Evolutionary conservation across 2,113 vertebrate genomes (phyloP).

Genomic region (Micronycteris hirsuta): DNA sequence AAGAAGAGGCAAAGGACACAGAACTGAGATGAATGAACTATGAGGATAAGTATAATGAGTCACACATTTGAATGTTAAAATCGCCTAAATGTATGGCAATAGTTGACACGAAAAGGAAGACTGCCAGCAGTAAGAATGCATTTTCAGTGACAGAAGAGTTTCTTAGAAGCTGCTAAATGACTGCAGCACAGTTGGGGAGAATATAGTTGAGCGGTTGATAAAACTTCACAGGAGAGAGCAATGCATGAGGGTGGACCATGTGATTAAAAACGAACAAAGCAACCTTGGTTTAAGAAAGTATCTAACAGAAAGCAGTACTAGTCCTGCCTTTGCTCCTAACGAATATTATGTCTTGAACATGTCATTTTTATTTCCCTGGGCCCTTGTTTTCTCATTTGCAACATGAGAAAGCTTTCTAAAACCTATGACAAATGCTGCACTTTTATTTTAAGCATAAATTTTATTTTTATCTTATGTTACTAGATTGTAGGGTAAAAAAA

Average conservation of each 20-base stretch:
- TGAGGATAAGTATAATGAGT: background rate
- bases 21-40: background rate
- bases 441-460: conserved; percentile 23
- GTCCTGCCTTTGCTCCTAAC: background rate
- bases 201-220: background rate
- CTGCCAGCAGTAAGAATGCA: background rate
- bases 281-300: background rate
- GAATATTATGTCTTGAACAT: background rate
- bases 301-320: background rate
- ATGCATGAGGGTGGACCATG: background rate
- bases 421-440: background rate
- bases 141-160: background rate
- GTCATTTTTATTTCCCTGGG: background rate
- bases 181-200: background rate
- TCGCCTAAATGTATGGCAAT: background rate
- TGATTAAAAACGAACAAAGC: background rate
- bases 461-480: conserved; percentile 15
- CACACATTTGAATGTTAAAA: background rate
- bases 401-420: background rate
- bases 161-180: background rate
- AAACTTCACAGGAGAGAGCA: background rate
- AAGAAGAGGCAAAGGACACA: background rate
- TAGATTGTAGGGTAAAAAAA: background rate
- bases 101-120: background rate
- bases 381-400: background rate